Evolutionary conservation across 2,888 invertebrate species (phyloP).

Genomic region (Philaethria dido): DNA sequence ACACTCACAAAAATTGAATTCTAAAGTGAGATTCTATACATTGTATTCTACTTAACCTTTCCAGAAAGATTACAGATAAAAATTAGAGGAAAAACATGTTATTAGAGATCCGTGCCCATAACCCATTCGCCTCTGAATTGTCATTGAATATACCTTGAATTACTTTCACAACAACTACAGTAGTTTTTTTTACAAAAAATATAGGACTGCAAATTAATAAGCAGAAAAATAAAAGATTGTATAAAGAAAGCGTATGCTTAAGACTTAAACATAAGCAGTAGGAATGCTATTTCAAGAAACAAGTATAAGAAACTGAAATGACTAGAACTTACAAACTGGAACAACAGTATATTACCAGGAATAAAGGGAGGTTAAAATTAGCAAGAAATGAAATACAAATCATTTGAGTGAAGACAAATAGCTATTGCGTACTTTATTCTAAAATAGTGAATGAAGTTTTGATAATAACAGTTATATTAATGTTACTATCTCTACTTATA

Average conservation of each 20-base stretch:
- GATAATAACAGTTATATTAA: constrained; percentile 1
- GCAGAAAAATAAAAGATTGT: background rate
- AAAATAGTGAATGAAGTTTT: constrained; percentile 1
- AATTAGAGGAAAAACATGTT: too few relatives aligned
- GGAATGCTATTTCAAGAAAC: constrained; percentile 1
- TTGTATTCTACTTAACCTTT: too few relatives aligned
- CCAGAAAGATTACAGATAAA: too few relatives aligned
- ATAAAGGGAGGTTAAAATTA: constrained; percentile 26
- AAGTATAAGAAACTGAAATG: constrained; percentile 19
- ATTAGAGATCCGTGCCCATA: too few relatives aligned
- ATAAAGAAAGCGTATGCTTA: background rate
- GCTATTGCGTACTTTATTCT: background rate
- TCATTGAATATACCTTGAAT: too few relatives aligned
- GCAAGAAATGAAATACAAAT: constrained; percentile 19
- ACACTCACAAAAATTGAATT: too few relatives aligned
- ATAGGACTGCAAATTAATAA: background rate
- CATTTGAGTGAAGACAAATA: constrained; percentile 5
- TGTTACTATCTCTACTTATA: background rate
- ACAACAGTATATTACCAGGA: constrained; percentile 22
- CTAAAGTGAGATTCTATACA: too few relatives aligned
- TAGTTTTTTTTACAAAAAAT: too few relatives aligned
- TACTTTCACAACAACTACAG: too few relatives aligned
- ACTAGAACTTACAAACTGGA: constrained; percentile 26
- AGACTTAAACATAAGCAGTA: constrained; percentile 10
- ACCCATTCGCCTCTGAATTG: too few relatives aligned